Base-by-base conservation (phyloP, 2,113 vertebrate species). In the Caranx ignobilis region DNA sequence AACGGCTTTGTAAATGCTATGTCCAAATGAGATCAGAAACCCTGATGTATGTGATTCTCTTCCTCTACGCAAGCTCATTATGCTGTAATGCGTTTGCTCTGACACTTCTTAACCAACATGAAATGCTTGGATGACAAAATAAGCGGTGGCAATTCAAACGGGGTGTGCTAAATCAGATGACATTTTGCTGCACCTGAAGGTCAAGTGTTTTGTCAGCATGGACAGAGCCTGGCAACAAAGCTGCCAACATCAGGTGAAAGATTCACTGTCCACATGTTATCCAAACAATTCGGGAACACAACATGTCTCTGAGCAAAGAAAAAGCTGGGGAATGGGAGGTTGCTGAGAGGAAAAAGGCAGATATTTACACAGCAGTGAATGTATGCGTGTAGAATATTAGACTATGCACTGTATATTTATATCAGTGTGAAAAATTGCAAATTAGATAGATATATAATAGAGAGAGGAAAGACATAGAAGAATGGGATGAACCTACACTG, bases 151-250 rank as follows among this genome's bases (percentile, higher is more conserved):
- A 86, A 90, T 92, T 92, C 84, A 85, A 83, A 82, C 84, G 71
- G 75, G 43, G 71, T 43, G 77, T 73, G 82, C 85, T 93, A 91
- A 93, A 94, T 94, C 91, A 92, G 82, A 86, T 88, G 92, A 90
- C 92, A 93, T 92, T 94, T 94, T 11, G 15, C 75, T 77, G 83
- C 79, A 89, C 80, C 90, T 91, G 92, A 95, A 95, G 94, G 94
- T 94, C 91, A 91, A 94, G 89, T 82, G 88, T 88, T 93, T 88
- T 90, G 90, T 94, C 88, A 93, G 89, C 87, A 86, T 70, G 77
- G 77, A 79, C 86, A 60, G 67, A 79, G 77, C 50, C 81, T 70
- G 85, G 81, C 9, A 21, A 83, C 37, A 12, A 72, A 75, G 75
- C 83, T 81, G 78, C 81, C 66, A 77, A 75, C 81, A 59, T 54